Conservation (phyloP, 2,888 invertebrate genomes). For the Acleris sparsana region DNA sequence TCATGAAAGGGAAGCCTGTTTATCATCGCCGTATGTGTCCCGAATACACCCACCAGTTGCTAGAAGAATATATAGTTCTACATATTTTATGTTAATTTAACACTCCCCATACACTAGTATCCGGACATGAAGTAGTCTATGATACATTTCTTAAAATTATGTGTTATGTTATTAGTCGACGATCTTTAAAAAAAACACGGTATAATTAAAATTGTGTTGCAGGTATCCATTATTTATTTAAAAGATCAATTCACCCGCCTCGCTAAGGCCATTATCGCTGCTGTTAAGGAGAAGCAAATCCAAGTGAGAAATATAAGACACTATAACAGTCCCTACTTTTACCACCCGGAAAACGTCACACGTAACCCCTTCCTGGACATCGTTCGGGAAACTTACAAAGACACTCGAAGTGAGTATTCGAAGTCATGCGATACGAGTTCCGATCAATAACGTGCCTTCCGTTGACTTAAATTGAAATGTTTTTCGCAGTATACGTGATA, state of each 20-base stretch:
- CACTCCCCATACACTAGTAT: too few relatives aligned
- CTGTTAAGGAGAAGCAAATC: slow-evolving; percentile 88
- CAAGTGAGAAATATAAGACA: slow-evolving; percentile 84
- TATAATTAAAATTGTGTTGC: slow-evolving; percentile 38
- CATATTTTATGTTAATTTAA: too few relatives aligned
- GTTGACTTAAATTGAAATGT: slow-evolving; percentile 14
- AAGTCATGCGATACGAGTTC: slow-evolving; percentile 3
- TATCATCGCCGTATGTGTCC: neutral
- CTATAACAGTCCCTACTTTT: slow-evolving; percentile 78
- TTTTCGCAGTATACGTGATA: slow-evolving; percentile 92
- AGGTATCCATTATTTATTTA: slow-evolving; percentile 93
- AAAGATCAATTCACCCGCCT: slow-evolving; percentile 90
- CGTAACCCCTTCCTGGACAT: slow-evolving; percentile 93
- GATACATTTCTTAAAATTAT: too few relatives aligned
- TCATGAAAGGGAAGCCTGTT: slow-evolving; percentile 18
- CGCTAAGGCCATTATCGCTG: slow-evolving; percentile 89
- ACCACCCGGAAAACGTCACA: slow-evolving; percentile 86
- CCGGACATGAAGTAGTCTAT: too few relatives aligned
- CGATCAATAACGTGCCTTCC: neutral
- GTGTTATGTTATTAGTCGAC: neutral
- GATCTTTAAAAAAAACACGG: neutral
- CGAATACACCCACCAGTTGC: slow-evolving; percentile 15
- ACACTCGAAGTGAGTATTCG: slow-evolving; percentile 91
- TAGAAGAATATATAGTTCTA: neutral
- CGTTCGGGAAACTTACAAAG: slow-evolving; percentile 91